Evolutionary conservation across 1,140 invertebrate genomes (phyloP).

Genomic region (Leptoteleia sp.): DNA sequence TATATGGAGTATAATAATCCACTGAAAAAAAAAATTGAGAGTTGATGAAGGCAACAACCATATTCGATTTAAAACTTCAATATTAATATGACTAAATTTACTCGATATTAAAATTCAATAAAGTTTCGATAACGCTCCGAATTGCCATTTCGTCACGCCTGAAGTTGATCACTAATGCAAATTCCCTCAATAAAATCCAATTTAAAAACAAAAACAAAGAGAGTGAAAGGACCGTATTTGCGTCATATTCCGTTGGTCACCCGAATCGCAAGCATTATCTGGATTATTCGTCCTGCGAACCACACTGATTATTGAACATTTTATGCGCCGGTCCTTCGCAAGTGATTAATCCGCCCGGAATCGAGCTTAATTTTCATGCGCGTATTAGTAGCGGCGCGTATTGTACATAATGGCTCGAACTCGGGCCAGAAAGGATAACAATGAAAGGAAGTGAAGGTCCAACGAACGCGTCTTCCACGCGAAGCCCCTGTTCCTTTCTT

Average conservation of each 20-base stretch:
- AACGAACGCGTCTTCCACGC: constrained; percentile 69
- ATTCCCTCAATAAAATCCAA: too few relatives aligned
- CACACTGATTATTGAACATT: constrained; percentile 59
- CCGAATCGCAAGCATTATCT: constrained; percentile 42
- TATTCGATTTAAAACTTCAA: too few relatives aligned
- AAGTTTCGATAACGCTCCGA: too few relatives aligned
- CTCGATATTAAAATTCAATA: too few relatives aligned
- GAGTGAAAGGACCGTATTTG: constrained; percentile 19
- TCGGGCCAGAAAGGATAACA: constrained; percentile 58
- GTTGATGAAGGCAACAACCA: too few relatives aligned
- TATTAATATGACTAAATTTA: too few relatives aligned
- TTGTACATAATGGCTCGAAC: constrained; percentile 53
- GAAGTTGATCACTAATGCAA: too few relatives aligned
- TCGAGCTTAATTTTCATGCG: constrained; percentile 61
- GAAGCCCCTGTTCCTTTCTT: constrained; percentile 62
- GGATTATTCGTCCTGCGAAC: constrained; percentile 59
- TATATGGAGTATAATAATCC: too few relatives aligned
- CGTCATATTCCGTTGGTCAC: constrained; percentile 29
- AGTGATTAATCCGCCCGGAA: constrained; percentile 64
- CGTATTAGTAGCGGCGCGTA: constrained; percentile 58
- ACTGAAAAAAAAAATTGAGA: too few relatives aligned
- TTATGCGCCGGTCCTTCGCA: constrained; percentile 45
- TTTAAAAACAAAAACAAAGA: too few relatives aligned
- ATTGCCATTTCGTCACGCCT: too few relatives aligned
- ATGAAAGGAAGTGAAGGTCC: constrained; percentile 72